Conservation (phyloP, 2,797 vertebrate species). For the Phoebastria nigripes region DNA sequence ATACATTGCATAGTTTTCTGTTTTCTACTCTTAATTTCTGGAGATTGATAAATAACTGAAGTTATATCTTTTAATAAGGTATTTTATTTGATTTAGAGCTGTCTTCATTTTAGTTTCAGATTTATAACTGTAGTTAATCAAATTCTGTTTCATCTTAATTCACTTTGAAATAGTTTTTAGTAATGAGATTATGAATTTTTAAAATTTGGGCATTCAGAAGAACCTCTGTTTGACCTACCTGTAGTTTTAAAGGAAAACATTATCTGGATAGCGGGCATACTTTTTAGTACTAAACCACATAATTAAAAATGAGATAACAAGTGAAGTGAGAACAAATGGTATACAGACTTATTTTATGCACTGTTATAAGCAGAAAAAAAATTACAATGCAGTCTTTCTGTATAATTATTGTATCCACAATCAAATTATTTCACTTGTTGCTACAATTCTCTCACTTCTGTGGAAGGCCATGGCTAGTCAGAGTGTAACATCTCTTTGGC, state of each 20-base stretch:
- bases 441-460: not conserved
- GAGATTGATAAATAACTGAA: not conserved
- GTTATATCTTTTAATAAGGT: not conserved
- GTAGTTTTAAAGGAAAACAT: constrained; percentile 9
- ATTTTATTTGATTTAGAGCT: not conserved
- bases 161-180: constrained; percentile 12
- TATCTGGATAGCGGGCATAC: not conserved
- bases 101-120: not conserved
- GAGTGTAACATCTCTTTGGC: not conserved
- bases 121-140: constrained; percentile 11
- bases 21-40: not conserved
- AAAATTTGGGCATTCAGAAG: not conserved
- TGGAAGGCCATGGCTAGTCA: not conserved
- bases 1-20: not conserved
- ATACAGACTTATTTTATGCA: not conserved
- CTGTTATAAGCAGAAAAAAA: not conserved
- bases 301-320: not conserved
- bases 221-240: not conserved
- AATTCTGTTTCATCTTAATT: constrained; percentile 26
- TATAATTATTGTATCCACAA: not conserved
- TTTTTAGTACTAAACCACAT: not conserved
- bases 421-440: not conserved
- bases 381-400: not conserved
- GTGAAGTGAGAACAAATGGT: not conserved
- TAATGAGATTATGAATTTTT: constrained; percentile 21